Base-by-base conservation (phyloP, 2,113 vertebrate genomes). In the Hoplias malabaricus region DNA sequence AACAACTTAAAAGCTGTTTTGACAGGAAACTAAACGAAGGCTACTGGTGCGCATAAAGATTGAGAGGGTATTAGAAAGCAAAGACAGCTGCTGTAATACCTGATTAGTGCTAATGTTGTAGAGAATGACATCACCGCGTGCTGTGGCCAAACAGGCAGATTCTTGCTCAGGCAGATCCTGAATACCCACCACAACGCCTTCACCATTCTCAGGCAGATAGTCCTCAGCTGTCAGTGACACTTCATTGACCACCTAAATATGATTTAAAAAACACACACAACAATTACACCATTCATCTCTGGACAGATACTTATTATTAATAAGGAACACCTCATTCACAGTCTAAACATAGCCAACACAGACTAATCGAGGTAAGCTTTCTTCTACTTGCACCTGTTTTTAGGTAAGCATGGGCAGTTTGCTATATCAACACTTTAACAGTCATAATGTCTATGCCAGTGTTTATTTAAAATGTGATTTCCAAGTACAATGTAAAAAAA, bases 161-260 rank as follows among this genome's bases (percentile, higher is more conserved):
- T 97, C 95, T 9, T 94, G 92, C 36, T 96, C 98, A 13, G 95
- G 92, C 70, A 98, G 81, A 80, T 97, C 94, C 90, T 98, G 94
- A 0, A 98, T 84, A 9, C 93, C 96, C 3, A 98, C 89, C 0
- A 98, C 88, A 53, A 21, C 16, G 0, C 94, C 96, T 13, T 91
- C 93, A 78, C 94, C 94, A 56, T 98, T 95, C 27, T 95, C 90
- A 0, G 95, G 92, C 25, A 99, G 90, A 87, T 93, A 97, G 29
- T 90, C 88, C 5, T 93, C 94, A 0, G 82, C 85, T 3, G 93
- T 91, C 82, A 99, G 65, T 0, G 93, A 91, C 54, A 95, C 85
- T 83, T 96, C 93, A 61, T 83, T 91, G 69, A 89, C 82, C 54
- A 95, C 93, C 97, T 98, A 63, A 67, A 77, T 0, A 82, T 0